These are phyloP conservation scores for Cancer borealis DNA, from an alignment of 2,888 invertebrate species.

Conservation along the genomic window DNA sequence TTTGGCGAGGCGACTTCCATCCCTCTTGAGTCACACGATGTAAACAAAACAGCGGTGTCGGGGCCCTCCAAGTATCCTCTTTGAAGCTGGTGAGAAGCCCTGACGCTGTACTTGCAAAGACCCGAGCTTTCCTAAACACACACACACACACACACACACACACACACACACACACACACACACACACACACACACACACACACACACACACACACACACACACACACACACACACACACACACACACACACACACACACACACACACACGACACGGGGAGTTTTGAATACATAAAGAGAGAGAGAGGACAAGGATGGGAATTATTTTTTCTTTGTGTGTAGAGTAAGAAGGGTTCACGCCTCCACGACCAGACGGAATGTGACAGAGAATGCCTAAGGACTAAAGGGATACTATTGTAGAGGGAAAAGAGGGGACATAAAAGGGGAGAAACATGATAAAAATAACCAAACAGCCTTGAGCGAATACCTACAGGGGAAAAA, in stretches of 20 bases:
- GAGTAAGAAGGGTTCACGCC: not conserved
- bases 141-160: not conserved
- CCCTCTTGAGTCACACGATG: not conserved
- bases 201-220: not conserved
- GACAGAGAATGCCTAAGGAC: not conserved
- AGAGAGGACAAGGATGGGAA: not conserved
- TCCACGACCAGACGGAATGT: not conserved
- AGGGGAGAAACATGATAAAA: not conserved
- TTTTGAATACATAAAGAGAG: constrained; percentile 7
- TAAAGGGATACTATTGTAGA: not conserved
- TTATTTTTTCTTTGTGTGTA: constrained; percentile 8
- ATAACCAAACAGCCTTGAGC: not conserved
- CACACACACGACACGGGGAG: not conserved
- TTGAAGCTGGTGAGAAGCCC: not conserved
- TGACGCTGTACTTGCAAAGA: not conserved
- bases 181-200: not conserved
- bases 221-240: not conserved
- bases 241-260: not conserved
- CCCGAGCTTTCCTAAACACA: not conserved
- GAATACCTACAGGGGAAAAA: not conserved
- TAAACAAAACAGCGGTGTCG: not conserved
- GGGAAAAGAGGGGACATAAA: not conserved
- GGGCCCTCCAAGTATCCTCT: not conserved
- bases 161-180: not conserved
- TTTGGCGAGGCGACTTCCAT: constrained; percentile 9